Conservation (phyloP, 2,888 invertebrate genomes). For the Yponomeuta plumbellus region DNA sequence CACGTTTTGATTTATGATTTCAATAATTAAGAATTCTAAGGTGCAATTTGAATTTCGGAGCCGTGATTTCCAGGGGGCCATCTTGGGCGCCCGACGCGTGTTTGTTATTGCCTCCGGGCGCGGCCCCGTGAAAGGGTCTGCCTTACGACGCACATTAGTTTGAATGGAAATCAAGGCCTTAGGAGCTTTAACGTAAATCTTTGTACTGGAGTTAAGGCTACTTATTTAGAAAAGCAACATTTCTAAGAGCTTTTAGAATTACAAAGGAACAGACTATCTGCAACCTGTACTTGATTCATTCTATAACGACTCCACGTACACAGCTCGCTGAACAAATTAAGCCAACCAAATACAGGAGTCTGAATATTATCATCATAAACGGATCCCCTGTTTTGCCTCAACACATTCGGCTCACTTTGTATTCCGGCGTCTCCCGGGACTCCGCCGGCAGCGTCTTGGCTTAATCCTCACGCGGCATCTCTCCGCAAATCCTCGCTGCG, state of each 20-base stretch:
- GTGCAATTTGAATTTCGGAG: conserved; percentile 74
- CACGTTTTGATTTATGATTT: conserved; percentile 76
- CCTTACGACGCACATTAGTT: conserved; percentile 8
- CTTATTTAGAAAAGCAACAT: background rate
- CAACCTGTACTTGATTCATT: background rate
- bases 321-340: background rate
- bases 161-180: background rate
- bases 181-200: background rate
- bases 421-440: conserved; percentile 14
- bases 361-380: conserved; percentile 2
- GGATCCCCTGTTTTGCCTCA: background rate
- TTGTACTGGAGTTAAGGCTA: background rate
- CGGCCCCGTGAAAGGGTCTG: conserved; percentile 55
- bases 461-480: conserved; percentile 37
- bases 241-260: background rate
- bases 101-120: conserved; percentile 66
- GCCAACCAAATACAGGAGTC: background rate
- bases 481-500: conserved; percentile 23
- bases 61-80: conserved; percentile 56
- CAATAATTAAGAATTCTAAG: conserved; percentile 77
- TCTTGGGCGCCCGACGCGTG: conserved; percentile 67
- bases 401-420: conserved; percentile 3
- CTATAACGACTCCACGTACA: background rate
- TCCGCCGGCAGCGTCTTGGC: conserved; percentile 32
- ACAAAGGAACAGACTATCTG: background rate